A percentile compares a stretch with the other conserved stretches of the same genome.
Conservation (phyloP, 2,888 invertebrate species). For the Drosophila neoperkinsi region DNA sequence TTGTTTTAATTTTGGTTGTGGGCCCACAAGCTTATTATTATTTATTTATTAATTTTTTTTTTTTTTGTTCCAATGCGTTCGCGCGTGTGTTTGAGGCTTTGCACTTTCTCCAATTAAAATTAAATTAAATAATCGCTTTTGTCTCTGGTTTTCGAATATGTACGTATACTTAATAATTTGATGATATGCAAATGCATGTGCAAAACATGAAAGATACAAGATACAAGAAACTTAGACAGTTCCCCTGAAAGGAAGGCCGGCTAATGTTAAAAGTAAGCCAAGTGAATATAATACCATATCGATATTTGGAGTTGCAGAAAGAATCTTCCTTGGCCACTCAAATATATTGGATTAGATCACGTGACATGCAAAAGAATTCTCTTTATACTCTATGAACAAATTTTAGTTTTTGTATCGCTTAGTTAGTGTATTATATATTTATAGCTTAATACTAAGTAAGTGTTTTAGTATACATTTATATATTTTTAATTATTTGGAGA, state of each 20-base stretch:
- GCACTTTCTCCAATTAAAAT: constrained; percentile 75
- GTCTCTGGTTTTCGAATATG: constrained; percentile 37
- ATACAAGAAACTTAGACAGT: background rate
- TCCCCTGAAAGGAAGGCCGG: background rate
- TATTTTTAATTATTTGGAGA: background rate
- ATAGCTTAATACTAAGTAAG: background rate
- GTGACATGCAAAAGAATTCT: background rate
- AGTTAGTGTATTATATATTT: background rate
- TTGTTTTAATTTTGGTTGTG: constrained; percentile 29
- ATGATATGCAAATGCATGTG: background rate
- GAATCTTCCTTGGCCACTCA: background rate
- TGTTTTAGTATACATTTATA: background rate
- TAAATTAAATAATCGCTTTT: constrained; percentile 67
- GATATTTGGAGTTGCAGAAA: background rate
- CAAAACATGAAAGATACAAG: background rate
- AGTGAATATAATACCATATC: background rate
- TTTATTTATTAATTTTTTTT: constrained; percentile 15
- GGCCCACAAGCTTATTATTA: constrained; percentile 24
- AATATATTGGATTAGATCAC: background rate
- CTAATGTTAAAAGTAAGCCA: background rate
- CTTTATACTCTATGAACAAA: background rate
- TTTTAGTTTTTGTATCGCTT: background rate
- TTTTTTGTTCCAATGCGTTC: constrained; percentile 18
- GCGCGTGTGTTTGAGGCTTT: constrained; percentile 50
- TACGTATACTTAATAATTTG: constrained; percentile 29